Evolutionary conservation across 2,113 vertebrate genomes (phyloP), one percentile per base, ranked within the genome.

Genomic region (Phaethon lepturus): DNA sequence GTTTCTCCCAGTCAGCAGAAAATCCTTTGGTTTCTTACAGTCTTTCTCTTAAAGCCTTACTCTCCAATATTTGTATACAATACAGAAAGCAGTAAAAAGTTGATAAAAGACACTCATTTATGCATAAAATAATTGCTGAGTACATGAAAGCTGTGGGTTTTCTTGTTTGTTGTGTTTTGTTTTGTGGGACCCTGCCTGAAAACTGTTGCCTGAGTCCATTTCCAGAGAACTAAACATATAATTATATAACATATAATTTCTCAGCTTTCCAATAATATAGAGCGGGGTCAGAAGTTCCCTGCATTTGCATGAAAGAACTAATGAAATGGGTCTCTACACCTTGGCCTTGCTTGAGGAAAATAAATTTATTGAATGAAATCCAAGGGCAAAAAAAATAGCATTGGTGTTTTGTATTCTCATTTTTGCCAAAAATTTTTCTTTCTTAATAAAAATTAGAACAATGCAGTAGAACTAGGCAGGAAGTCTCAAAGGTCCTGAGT

Each of bases 211-310:
- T 93, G 89, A 38, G 38, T 73, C n/a, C 26, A 80, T 86, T 97
- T 95, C 69, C 29, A 96, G 96, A 90, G 56, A 96, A 69, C 52
- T 80, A 88, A 96, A 88, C 80, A 80, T 94, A 73, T 90, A 71
- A 97, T 98, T 96, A 94, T 73, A 94, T 82, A 97, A 75, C 68
- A 80, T 91, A 29, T 31, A 96, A 98, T 98, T 97, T 96, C 63
- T 91, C 90, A 95, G 88, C 47, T 92, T 96, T 75, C 42, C 56
- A 91, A 71, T 96, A 97, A 91, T 78, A 81, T 93, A 75, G 45
- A 92, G 23, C 29, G 75, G 64, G 78, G 89, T 86, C 76, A 85
- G 49, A 89, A 95, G 52, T 68, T 94, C 73, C 90, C 49, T 31
- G 35, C 85, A 95, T 97, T 45, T 94, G 31, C 86, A 85, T 85